Percentiles rank a stretch among this genome's conserved stretches.
Evolutionary conservation across 2,113 vertebrate genomes (phyloP).

Genomic region (Acinonyx jubatus): DNA sequence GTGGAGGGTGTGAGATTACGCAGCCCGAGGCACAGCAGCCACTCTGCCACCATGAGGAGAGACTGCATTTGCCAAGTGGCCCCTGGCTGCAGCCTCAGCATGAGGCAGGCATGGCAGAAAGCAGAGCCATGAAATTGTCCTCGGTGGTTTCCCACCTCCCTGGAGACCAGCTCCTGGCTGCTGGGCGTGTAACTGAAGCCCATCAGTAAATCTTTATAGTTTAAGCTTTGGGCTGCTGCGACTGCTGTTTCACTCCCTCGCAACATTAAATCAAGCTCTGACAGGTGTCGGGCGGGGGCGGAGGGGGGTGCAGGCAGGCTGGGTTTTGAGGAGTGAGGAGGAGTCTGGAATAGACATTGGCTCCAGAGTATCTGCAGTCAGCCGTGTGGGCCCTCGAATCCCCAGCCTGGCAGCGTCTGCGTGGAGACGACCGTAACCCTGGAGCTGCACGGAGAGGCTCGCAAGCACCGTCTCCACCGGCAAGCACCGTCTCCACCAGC

Average conservation of each 20-base stretch:
- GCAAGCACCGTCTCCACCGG: neutral
- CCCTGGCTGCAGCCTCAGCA: neutral
- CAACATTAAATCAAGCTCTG: neutral
- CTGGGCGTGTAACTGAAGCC: too few species aligned
- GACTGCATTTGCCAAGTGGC: neutral
- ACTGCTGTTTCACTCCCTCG: neutral
- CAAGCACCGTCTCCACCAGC: neutral
- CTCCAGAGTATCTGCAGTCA: neutral
- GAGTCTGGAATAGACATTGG: neutral
- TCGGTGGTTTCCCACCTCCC: neutral
- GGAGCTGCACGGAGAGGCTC: neutral
- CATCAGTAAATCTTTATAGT: neutral
- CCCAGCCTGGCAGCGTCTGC: neutral
- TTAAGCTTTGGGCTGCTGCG: neutral
- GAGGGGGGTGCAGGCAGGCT: neutral
- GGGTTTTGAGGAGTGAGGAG: neutral
- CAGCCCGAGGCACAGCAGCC: neutral
- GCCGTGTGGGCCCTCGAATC: neutral
- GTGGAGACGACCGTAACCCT: neutral
- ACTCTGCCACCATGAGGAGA: neutral
- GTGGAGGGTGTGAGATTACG: neutral
- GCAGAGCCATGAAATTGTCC: neutral
- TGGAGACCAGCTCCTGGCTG: neutral
- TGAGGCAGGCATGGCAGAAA: neutral
- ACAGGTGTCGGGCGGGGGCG: too few species aligned